These are phyloP conservation scores for Typhlomys cinereus DNA, from an alignment of 2,113 vertebrate species.

Conservation along the genomic window DNA sequence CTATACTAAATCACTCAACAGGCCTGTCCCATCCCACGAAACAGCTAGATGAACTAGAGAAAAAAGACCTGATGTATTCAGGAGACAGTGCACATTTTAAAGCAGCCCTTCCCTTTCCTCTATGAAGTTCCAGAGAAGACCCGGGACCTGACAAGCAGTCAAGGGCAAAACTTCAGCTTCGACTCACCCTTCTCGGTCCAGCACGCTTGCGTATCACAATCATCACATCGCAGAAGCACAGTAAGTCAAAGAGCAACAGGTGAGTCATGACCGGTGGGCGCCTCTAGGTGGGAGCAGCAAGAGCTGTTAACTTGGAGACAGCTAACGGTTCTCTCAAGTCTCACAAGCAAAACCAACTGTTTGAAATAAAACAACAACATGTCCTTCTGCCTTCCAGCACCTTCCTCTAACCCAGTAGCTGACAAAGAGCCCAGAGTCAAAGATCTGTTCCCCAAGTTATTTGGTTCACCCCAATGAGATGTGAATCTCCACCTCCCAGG, in stretches of 20 bases:
- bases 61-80: not conserved
- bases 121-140: not conserved
- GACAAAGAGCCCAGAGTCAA: not conserved
- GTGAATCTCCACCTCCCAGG: not conserved
- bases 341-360: slow-evolving; percentile 12
- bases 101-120: not conserved
- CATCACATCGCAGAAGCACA: not conserved
- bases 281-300: not conserved
- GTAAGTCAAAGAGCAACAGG: not conserved
- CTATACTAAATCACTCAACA: not conserved
- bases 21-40: not conserved
- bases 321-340: slow-evolving; percentile 21
- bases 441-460: not conserved
- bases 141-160: not conserved
- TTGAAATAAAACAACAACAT: not conserved
- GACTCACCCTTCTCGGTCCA: not conserved
- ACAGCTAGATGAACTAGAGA: not conserved
- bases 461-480: not conserved
- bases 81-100: accelerated
- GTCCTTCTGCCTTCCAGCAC: slow-evolving; percentile 17
- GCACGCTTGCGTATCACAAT: not conserved
- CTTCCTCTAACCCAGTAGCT: not conserved
- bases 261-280: not conserved
- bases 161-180: not conserved
- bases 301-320: slow-evolving; percentile 7